Evolutionary conservation across 2,888 invertebrate genomes (phyloP).

Genomic region (Prosapia bicincta): DNA sequence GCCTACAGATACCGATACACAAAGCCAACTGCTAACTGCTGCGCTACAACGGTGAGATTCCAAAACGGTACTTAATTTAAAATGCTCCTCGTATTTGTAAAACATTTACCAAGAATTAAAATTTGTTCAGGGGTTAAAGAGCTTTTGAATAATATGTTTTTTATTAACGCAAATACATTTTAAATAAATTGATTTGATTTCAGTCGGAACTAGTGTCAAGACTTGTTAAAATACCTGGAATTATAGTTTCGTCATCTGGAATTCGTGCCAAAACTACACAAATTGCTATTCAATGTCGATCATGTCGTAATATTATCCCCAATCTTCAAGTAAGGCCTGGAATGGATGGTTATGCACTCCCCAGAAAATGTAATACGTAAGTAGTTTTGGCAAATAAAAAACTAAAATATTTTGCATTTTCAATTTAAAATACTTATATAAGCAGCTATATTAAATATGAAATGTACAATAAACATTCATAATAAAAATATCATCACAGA

Average conservation of each 20-base stretch:
- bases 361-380: constrained; percentile 90
- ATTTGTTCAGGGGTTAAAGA: no score
- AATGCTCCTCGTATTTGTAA: no score
- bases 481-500: no score
- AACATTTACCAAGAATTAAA: no score
- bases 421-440: background rate
- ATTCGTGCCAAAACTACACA: constrained; percentile 94
- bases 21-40: no score
- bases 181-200: no score
- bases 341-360: constrained; percentile 92
- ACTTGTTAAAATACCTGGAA: constrained; percentile 93
- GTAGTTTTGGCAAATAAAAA: constrained; percentile 44
- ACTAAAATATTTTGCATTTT: background rate
- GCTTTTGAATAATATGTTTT: no score
- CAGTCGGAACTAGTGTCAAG: constrained; percentile 91
- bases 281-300: constrained; percentile 93
- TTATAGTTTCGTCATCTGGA: constrained; percentile 89
- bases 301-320: constrained; percentile 84
- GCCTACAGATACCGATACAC: no score
- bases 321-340: constrained; percentile 92
- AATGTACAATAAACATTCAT: background rate
- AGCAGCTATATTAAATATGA: background rate
- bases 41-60: no score
- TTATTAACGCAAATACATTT: no score
- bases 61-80: no score